Evolutionary conservation across 2,888 invertebrate genomes (phyloP), one percentile per base, ranked within the genome.

Genomic region (Troilus luridus): DNA sequence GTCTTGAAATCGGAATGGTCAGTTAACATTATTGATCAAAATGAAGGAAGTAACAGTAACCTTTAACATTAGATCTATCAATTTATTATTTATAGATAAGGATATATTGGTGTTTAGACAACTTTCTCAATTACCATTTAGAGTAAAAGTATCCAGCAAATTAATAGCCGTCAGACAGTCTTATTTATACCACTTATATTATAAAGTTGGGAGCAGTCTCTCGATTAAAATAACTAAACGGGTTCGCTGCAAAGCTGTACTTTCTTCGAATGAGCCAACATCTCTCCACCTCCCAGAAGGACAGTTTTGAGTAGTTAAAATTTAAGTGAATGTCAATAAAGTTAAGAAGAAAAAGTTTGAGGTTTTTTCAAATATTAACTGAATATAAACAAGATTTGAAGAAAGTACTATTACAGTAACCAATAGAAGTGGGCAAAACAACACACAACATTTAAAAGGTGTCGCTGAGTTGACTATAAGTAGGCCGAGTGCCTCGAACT

Each of bases 401-500:
- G 56, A n/a, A 85, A 85, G 85, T 85, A 85, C 41, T 12, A 1
- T 56, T 0, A 8, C 85, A 85, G 85, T 58, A 21, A 10, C 12
- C n/a, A 3, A 21, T 17, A 21, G 56, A 85, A 21, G 21, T 9
- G 41, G 81, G 54, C 19, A 81, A 54, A 81, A 85, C 12, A 85
- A 85, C 56, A 85, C 56, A 85, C 0, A 77, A 67, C 67, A 24
- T 77, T 41, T 8, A 77, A 77, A 7, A 41, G 41, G 72, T 19
- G 41, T 81, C 41, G 54, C 56, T 85, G 77, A 54, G n/a, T 27
- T 41, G 88, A 88, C 85, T 92, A 92, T 67, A 92, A 88, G 88
- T 91, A 92, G 56, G 92, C 92, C 11, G 92, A 92, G 67, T 97
- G 97, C 93, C 97, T 97, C 93, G 97, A 97, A 93, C 97, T 97